Base-by-base conservation (phyloP, 2,113 vertebrate species). In the Hypanus sabinus region DNA sequence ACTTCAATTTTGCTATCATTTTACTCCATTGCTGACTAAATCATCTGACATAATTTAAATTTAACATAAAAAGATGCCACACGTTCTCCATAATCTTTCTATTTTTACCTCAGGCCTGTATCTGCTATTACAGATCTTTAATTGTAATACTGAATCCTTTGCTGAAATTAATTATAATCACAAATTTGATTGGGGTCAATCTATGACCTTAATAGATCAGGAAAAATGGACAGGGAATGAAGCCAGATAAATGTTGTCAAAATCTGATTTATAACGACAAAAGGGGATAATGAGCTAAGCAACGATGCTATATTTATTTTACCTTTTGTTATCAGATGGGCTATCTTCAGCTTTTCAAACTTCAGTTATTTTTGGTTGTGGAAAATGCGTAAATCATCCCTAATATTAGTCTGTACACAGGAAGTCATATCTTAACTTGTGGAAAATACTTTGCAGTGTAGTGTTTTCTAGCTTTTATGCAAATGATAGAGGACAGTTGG, bases 221-320 rank as follows among this genome's bases (percentile, higher is more conserved):
- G 24, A 46, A 87, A 87, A 62, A 87, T 62, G 55, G 3, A 62
- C n/a, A 11, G 83, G 57, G 55, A 16, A 87, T 27, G 62, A 87
- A 87, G 83, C 55, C 57, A 87, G 16, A 83, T 36, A 55, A 55
- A 46, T 62, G 83, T 87, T 87, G 55, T 60, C 83, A 88, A 88
- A 88, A 62, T 65, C 30, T 65, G 57, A 62, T 62, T 88, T 65
- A 88, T 65, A 18, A 62, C 16, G 24, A 14, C 83, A 57, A 65
- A 16, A 18, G 85, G 60, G 27, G 30, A 62, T 62, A 65, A 65
- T 60, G 12, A 65, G 1, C 30, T n/a, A 62, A 62, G 27, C 60
- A 62, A 65, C 65, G 30, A 65, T 88, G 30, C 12, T 88, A 18
- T 65, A 14, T 65, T 65, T 60, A 60, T 87, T 60, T 30, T 87